Base-by-base conservation (phyloP, 2,797 vertebrate species). In the Chrosomus eos region DNA sequence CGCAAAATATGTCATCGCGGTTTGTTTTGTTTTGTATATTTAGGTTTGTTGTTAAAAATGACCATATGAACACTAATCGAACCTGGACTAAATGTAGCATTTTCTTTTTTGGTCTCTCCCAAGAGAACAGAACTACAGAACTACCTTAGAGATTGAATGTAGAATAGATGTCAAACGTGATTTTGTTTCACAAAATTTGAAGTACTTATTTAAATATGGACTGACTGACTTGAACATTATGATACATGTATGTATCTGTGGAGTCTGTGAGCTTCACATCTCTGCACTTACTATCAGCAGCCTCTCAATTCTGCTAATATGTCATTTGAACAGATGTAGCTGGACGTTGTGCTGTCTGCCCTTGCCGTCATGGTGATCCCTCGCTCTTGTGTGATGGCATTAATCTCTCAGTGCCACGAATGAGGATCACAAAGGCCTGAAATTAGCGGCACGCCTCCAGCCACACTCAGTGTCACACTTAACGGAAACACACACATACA, bases 371-470 rank as follows among this genome's bases (percentile, higher is more conserved):
- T 55, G 31, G 66, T 82, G 72, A 82, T 85, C 82, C 71, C 64
- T 80, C 26, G 8, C 74, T 36, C 33, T 66, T 18, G 55, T 40
- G 60, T 40, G 85, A 62, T 58, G 73, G 51, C 62, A 80, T 85
- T 89, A 84, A 89, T 88, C 87, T 87, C 77, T 81, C 64, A 55
- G 74, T 80, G 51, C 60, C 74, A 38, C 68, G 81, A 84, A 70
- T 67, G 74, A 78, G 79, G 78, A 77, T 85, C 87, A 88, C 83
- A 89, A 87, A 89, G 87, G 88, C 85, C 88, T 90, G 89, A 90
- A 90, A 90, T 89, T 89, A 88, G 77, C 81, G 60, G 70, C 81
- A 83, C 55, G 83, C 85, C 85, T 88, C 83, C 81, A 79, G 87
- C 70, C 70, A 80, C 68, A 80, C 62, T 33, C 72, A 73, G 64